Evolutionary conservation across 64 coral and sea anemone species (phyloP), one percentile per base, ranked within the genome.

Genomic region (Actinia tenebrosa): DNA sequence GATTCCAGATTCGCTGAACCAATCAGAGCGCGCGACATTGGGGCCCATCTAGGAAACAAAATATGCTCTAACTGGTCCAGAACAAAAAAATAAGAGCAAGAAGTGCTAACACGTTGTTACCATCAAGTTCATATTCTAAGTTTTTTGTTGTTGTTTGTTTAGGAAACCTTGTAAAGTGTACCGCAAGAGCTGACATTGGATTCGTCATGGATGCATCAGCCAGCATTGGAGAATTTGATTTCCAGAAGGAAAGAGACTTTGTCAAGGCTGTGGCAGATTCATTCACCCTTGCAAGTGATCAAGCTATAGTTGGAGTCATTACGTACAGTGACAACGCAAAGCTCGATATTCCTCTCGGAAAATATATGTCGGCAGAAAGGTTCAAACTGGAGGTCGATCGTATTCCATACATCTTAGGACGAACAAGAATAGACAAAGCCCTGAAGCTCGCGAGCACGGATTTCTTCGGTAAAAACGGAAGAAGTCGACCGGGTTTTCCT

Each of bases 381-480:
- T 92, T 96, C 43, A 89, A 90, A 78, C 68, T 75, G 44, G 94
- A 91, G 0, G 80, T 96, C n/a, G 91, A 96, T 90, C 89, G 71
- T 26, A 78, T 96, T 22, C 91, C 87, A 16, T 89, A 93, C 37
- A 90, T 85, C 27, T 85, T 87, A 47, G 91, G 94, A 22, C 80
- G 83, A 44, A 96, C 91, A 64, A 91, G 94, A 10, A 96, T 96
- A 45, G 94, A 96, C 79, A 78, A 84, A 7, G 94, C 91, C 13
- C 61, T 96, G 9, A 72, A 53, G 9, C 88, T 84, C 16, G 91
- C 94, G 3, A 87, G 80, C 43, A 84, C 91, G 11, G 91, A 69
- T 22, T 66, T 96, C 46, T 96, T 96, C 63, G 78, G 68, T 26
- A 16, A 18, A 7, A 53, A 16, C 2, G 86, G 88, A 18, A 71